These are phyloP conservation scores for Burhinus bistriatus DNA, from an alignment of 2,113 vertebrate genomes.

Conservation along the genomic window DNA sequence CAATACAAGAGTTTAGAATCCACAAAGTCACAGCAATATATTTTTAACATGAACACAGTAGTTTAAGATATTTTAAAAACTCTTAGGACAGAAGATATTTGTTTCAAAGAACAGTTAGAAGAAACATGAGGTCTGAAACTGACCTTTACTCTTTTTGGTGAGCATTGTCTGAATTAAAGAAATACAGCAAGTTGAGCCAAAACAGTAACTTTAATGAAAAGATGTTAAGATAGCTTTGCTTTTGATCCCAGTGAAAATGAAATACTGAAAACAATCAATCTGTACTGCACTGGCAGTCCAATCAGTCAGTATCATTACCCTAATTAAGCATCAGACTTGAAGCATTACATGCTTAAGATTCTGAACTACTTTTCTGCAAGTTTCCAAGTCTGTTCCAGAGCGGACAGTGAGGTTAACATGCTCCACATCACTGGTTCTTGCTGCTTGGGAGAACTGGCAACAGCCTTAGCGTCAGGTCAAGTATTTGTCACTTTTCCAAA, in stretches of 20 bases:
- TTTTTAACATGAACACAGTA: not conserved
- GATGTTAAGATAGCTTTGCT: not conserved
- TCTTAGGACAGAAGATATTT: not conserved
- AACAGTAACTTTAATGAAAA: not conserved
- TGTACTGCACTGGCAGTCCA: not conserved
- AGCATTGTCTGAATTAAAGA: not conserved
- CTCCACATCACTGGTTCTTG: not conserved
- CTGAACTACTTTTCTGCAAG: not conserved
- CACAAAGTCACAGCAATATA: not conserved
- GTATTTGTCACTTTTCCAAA: not conserved
- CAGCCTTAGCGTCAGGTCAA: not conserved
- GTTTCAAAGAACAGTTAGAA: not conserved
- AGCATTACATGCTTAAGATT: not conserved
- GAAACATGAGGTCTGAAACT: not conserved
- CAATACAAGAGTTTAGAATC: not conserved
- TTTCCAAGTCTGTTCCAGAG: not conserved
- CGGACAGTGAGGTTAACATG: not conserved
- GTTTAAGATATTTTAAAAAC: not conserved
- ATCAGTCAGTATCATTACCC: not conserved
- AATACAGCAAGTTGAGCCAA: not conserved
- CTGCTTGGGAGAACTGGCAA: not conserved
- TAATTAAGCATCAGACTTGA: not conserved
- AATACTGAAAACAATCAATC: not conserved
- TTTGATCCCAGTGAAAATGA: not conserved
- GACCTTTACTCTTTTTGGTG: not conserved